These are phyloP conservation scores for Rhynchophorus ferrugineus DNA, from an alignment of 1,140 invertebrate genomes.

Conservation along the genomic window DNA sequence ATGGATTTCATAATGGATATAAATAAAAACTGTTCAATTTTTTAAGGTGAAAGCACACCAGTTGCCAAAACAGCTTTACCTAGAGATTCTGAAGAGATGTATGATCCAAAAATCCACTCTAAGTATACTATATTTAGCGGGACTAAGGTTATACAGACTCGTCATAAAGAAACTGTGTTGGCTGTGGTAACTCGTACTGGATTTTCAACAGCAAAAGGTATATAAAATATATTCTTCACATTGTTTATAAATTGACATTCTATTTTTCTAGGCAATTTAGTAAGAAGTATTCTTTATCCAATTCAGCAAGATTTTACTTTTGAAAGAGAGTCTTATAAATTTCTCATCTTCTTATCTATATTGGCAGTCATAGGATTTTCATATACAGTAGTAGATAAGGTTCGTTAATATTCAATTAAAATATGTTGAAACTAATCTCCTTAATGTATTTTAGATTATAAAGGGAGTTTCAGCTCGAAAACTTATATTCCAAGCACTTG, in stretches of 20 bases:
- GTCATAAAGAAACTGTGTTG: slow-evolving; percentile 69
- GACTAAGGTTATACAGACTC: slow-evolving; percentile 91
- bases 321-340: slow-evolving; percentile 87
- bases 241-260: no score
- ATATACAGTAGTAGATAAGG: slow-evolving; percentile 80
- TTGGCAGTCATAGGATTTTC: slow-evolving; percentile 72
- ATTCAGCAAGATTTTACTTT: slow-evolving; percentile 93
- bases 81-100: slow-evolving; percentile 55
- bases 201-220: slow-evolving; percentile 82
- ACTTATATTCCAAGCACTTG: slow-evolving; percentile 71
- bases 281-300: slow-evolving; percentile 88
- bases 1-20: no score
- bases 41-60: slow-evolving; percentile 75
- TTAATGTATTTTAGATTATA: slow-evolving; percentile 40
- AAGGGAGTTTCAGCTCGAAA: slow-evolving; percentile 51
- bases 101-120: slow-evolving; percentile 76
- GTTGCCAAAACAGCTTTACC: slow-evolving; percentile 86
- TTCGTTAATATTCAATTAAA: slow-evolving; percentile 36
- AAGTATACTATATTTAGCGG: slow-evolving; percentile 91
- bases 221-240: slow-evolving; percentile 25
- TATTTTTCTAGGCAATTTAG: slow-evolving; percentile 57
- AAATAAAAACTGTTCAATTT: no score
- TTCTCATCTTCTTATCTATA: slow-evolving; percentile 70
- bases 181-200: slow-evolving; percentile 71
- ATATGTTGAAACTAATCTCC: neutral